Evolutionary conservation across 2,797 vertebrate genomes (phyloP).

Genomic region (Discoglossus pictus): DNA sequence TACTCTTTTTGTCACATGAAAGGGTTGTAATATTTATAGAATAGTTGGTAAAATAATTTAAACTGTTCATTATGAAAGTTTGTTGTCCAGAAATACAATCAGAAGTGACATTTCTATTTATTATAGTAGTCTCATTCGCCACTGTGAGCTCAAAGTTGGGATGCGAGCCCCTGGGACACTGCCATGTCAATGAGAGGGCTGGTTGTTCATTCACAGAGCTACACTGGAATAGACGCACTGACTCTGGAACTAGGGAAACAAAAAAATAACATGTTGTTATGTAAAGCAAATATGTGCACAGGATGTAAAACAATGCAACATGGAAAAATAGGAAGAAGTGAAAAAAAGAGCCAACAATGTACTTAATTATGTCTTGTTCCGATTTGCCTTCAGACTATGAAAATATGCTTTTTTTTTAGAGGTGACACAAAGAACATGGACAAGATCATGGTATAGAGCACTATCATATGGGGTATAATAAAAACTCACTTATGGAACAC

Average conservation of each 20-base stretch:
- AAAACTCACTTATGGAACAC: too few species aligned
- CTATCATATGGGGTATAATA: too few species aligned
- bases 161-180: conserved; percentile 57
- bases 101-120: accelerated
- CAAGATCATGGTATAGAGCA: too few species aligned
- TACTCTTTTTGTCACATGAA: conserved; percentile 52
- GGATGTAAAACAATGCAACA: neutral
- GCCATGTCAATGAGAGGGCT: conserved; percentile 61
- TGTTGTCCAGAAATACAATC: neutral
- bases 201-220: conserved; percentile 53
- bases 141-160: conserved; percentile 55
- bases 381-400: too few species aligned
- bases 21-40: conserved; percentile 57
- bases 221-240: conserved; percentile 56
- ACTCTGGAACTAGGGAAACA: conserved; percentile 55
- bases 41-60: conserved; percentile 66
- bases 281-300: neutral
- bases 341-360: too few species aligned
- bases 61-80: accelerated
- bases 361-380: too few species aligned
- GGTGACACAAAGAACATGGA: too few species aligned
- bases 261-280: conserved; percentile 3
- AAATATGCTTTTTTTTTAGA: too few species aligned
- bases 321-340: too few species aligned
- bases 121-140: conserved; percentile 38